Percentiles rank a stretch among this genome's conserved stretches.
These are phyloP conservation scores for Alentia gelatinosa DNA, from an alignment of 2,888 invertebrate species.

Conservation along the genomic window DNA sequence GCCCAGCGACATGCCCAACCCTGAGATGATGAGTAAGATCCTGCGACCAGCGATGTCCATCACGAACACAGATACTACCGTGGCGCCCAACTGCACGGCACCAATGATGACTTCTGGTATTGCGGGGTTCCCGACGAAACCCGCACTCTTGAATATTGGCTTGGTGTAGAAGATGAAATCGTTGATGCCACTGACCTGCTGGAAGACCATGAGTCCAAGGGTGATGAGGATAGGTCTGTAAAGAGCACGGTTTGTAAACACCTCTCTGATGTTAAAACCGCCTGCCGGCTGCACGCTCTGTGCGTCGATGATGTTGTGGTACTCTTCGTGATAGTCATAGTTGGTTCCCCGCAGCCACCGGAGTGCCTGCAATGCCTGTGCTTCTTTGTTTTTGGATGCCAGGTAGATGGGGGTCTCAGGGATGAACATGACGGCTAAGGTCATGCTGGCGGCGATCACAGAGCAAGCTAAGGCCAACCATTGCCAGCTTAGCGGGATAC, in stretches of 20 bases:
- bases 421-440: constrained; percentile 15
- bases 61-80: neutral
- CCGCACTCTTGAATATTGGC: constrained; percentile 18
- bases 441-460: neutral
- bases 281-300: neutral
- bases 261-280: neutral
- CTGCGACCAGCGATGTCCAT: neutral
- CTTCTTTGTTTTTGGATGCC: neutral
- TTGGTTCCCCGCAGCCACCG: constrained; percentile 41
- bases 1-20: neutral
- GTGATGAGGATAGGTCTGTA: constrained; percentile 27
- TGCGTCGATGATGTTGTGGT: neutral
- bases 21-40: neutral
- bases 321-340: constrained; percentile 24
- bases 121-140: constrained; percentile 38
- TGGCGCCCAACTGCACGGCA: constrained; percentile 20
- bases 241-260: neutral
- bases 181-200: constrained; percentile 51
- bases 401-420: constrained; percentile 49
- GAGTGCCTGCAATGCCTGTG: neutral
- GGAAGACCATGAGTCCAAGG: constrained; percentile 31
- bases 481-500: constrained; percentile 29
- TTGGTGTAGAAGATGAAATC: constrained; percentile 46
- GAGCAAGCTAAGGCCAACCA: constrained; percentile 19
- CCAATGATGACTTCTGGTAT: constrained; percentile 14